A percentile compares a stretch with the other conserved stretches of the same genome.
phyloP scores from a whole-genome alignment of 2,797 vertebrate species.

The Triplophysa bombifrons region DNA sequence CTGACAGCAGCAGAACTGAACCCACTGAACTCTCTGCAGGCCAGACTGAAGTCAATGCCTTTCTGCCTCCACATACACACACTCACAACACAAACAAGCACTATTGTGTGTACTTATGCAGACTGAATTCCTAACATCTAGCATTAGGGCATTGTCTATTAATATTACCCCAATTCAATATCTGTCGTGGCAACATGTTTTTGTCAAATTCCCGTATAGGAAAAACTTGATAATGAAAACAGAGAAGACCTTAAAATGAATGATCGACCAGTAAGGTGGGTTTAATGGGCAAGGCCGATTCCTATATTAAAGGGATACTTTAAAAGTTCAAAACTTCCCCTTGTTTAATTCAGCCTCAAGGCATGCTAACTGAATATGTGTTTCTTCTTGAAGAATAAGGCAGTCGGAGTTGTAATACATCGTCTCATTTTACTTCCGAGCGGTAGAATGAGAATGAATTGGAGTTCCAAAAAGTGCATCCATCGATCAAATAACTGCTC shows the following conservation, averaged over 20 bases:
- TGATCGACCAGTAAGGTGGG: no score
- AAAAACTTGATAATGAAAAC: background rate
- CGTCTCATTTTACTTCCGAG: no score
- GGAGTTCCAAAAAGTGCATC: no score
- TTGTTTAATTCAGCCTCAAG: no score
- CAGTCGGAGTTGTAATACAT: no score
- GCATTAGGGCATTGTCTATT: conserved; percentile 9
- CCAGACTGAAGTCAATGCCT: conserved; percentile 43
- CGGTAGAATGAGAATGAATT: no score
- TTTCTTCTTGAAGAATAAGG: no score
- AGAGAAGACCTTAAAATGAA: background rate
- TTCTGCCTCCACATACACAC: conserved; percentile 7
- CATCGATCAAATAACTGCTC: no score
- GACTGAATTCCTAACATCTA: conserved; percentile 23
- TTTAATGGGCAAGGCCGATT: no score
- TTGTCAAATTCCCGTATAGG: background rate
- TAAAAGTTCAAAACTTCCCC: no score
- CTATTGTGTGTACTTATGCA: conserved; percentile 23
- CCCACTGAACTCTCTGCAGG: conserved; percentile 76
- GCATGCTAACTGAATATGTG: no score
- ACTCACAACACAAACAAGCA: conserved; percentile 9
- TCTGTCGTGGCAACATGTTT: conserved; percentile 7
- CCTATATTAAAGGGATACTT: no score
- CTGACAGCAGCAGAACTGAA: conserved; percentile 75
- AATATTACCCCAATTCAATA: conserved; percentile 4